These are phyloP conservation scores for Drosophila lacteicornis DNA, from an alignment of 1,140 invertebrate genomes.

Conservation along the genomic window DNA sequence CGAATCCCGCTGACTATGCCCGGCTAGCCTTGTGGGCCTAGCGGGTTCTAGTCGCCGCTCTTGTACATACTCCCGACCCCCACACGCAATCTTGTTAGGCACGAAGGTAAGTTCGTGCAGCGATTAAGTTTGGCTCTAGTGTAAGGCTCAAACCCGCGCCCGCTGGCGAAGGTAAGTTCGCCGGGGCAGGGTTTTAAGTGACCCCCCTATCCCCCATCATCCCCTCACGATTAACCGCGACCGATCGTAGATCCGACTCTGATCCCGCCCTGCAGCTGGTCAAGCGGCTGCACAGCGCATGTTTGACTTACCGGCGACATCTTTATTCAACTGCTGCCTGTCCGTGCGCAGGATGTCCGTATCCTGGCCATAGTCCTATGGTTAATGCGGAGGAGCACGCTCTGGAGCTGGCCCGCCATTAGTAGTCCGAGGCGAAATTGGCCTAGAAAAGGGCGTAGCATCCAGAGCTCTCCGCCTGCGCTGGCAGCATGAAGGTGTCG, in stretches of 20 bases:
- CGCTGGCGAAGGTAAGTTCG: constrained; percentile 77
- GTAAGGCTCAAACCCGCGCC: constrained; percentile 58
- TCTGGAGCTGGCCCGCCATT: constrained; percentile 26
- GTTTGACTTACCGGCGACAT: constrained; percentile 77
- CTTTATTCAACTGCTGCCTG: constrained; percentile 78
- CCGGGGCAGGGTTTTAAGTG: constrained; percentile 72
- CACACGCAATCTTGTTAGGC: constrained; percentile 54
- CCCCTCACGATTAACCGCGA: no score
- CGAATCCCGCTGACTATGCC: constrained; percentile 52
- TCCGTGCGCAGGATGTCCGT: constrained; percentile 21
- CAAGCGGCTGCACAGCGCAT: constrained; percentile 44
- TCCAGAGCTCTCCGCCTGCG: constrained; percentile 7
- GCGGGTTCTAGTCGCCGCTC: constrained; percentile 67
- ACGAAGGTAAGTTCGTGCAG: constrained; percentile 82
- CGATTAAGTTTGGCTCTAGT: constrained; percentile 52
- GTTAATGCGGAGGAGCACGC: constrained; percentile 11
- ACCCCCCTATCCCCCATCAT: not conserved
- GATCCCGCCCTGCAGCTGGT: constrained; percentile 52
- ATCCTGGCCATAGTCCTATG: constrained; percentile 6
- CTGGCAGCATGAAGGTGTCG: constrained; percentile 85
- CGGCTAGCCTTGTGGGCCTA: constrained; percentile 64
- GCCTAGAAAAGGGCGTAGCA: constrained; percentile 3
- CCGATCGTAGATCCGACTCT: no score
- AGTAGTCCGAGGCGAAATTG: constrained; percentile 69
- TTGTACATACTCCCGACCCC: constrained; percentile 37